These are phyloP conservation scores for Terrapene triunguis DNA, from an alignment of 2,113 vertebrate genomes.

Conservation along the genomic window DNA sequence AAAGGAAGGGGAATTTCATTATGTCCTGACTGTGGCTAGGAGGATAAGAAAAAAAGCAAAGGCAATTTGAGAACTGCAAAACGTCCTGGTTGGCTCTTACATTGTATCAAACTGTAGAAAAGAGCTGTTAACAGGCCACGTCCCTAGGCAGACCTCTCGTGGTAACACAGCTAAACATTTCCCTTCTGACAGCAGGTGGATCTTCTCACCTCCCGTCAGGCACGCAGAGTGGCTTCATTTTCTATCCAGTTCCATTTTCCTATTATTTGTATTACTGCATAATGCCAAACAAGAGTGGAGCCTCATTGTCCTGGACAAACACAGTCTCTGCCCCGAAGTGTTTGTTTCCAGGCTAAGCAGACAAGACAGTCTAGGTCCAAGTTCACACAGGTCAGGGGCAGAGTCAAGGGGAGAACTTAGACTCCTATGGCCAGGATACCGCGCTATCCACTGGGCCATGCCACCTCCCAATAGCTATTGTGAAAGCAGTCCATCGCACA, in stretches of 20 bases:
- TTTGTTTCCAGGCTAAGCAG: background rate
- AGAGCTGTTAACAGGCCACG: background rate
- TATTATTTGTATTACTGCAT: too few relatives aligned
- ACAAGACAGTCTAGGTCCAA: background rate
- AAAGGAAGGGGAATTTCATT: background rate
- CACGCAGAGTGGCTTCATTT: accelerated
- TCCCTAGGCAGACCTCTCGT: background rate
- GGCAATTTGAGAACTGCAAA: background rate
- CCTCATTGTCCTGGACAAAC: too few relatives aligned
- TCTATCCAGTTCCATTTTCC: too few relatives aligned
- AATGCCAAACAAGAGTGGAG: too few relatives aligned
- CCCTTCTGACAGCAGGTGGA: background rate
- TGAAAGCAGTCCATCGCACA: background rate
- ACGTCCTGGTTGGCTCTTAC: accelerated
- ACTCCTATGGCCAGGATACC: background rate
- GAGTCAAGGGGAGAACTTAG: too few relatives aligned
- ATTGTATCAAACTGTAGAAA: background rate
- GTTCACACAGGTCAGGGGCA: background rate
- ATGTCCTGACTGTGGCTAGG: background rate
- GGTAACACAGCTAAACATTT: background rate
- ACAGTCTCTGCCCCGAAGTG: background rate
- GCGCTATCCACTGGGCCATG: background rate
- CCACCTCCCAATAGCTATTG: too few relatives aligned
- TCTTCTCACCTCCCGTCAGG: background rate
- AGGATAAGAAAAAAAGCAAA: background rate